Conservation (phyloP, 1,140 invertebrate genomes). For the Leguminivora glycinivorella region DNA sequence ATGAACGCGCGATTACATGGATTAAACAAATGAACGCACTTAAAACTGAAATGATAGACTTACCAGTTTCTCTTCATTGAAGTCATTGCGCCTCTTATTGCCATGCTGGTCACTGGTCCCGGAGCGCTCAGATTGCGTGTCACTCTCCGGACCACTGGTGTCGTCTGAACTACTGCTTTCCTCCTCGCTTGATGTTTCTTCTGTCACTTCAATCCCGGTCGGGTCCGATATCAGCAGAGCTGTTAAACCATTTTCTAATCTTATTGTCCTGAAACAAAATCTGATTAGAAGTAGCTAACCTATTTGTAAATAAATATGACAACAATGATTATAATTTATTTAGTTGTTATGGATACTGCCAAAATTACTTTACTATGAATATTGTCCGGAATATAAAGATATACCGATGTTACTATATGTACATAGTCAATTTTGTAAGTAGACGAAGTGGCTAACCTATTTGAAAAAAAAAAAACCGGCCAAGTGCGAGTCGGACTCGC, state of each 20-base stretch:
- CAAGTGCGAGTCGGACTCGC: too few species aligned
- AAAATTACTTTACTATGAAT: too few species aligned
- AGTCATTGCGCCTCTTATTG: slow-evolving; percentile 56
- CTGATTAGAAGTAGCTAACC: too few species aligned
- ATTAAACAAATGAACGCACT: neutral
- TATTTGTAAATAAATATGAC: too few species aligned
- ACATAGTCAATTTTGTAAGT: too few species aligned
- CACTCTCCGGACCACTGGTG: slow-evolving; percentile 63
- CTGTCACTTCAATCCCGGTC: slow-evolving; percentile 42
- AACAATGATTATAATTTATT: too few species aligned
- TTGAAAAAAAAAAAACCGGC: too few species aligned
- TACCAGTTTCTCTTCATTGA: slow-evolving; percentile 73
- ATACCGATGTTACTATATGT: too few species aligned
- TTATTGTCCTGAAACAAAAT: slow-evolving; percentile 80
- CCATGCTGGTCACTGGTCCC: slow-evolving; percentile 62
- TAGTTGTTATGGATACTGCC: too few species aligned
- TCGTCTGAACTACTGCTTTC: slow-evolving; percentile 66
- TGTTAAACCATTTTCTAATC: slow-evolving; percentile 83
- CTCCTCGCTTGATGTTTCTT: slow-evolving; percentile 60
- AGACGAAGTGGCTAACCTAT: too few species aligned
- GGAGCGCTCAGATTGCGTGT: slow-evolving; percentile 54
- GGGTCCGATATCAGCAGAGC: slow-evolving; percentile 84
- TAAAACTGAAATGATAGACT: slow-evolving; percentile 34
- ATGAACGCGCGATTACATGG: too few species aligned
- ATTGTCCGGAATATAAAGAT: too few species aligned